Base-by-base conservation (phyloP, 2,888 invertebrate genomes). In the Watsonalla cultraria region DNA sequence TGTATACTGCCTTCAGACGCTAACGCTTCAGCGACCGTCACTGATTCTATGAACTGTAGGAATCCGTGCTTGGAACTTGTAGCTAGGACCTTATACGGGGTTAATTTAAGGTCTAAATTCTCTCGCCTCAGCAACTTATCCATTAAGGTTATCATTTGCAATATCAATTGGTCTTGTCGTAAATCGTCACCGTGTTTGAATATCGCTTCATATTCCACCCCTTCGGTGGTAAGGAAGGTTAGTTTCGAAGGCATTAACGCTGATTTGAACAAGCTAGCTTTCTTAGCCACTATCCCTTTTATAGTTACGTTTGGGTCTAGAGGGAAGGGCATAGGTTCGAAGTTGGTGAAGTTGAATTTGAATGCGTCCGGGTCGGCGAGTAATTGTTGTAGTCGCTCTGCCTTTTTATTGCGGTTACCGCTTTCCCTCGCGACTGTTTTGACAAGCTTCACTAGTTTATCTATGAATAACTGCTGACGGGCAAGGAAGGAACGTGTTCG, bases 131-230 rank as follows among this genome's bases (percentile, higher is more conserved):
- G 84, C 53, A 99, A 83, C 82, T 98, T 97, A 81, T 99, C 99
- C 98, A 99, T 99, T 11, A 99, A 88, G 0, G 98, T 97, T 46
- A 99, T 99, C 92, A 99, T 99, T 90, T 99, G 99, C 49, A 99
- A 88, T 58, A 99, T 97, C 0, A 99, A 92, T 82, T 99, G 99
- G 88, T 99, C 99, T 86, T 99, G 99, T 4, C 99, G 92, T 52
- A 99, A 86, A 80, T 99, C 99, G 83, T 99, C 99, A 0, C 99
- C 99, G 70, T 98, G 95, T 82, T 99, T 99, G 82, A 99, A 99
- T 59, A 99, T 99, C 0, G 98, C 96, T 13, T 97, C 96, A 82
- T 99, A 99, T 73, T 97, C 96, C 42, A 93, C 92, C 45, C 95
- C 95, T 56, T 95, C 94, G 0, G 94, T 94, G 0, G 97, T 97